A percentile compares a stretch with the other conserved stretches of the same genome.
Evolutionary conservation across 30 jellyfish, hydroid and myxozoan species (phyloP).

Genomic region (Pelagia noctiluca): DNA sequence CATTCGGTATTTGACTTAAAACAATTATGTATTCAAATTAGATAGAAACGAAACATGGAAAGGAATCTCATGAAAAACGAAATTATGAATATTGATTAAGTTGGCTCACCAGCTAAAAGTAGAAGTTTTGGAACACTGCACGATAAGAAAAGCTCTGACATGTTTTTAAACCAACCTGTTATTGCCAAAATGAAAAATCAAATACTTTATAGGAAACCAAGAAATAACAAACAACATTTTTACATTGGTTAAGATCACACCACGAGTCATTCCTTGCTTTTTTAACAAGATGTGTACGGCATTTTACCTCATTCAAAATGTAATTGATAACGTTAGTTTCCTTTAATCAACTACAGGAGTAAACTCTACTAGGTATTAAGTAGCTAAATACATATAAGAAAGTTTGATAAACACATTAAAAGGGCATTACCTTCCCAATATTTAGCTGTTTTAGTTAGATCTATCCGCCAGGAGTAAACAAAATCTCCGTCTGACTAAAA

Average conservation of each 20-base stretch:
- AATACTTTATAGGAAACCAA: not conserved
- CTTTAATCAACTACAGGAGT: not conserved
- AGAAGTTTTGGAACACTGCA: conserved; percentile 84
- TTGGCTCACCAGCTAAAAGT: conserved; percentile 85
- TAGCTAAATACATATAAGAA: too few relatives aligned
- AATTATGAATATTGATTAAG: too few relatives aligned
- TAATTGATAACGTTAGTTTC: not conserved
- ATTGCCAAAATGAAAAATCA: not conserved
- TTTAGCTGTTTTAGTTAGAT: conserved; percentile 78
- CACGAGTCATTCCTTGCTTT: too few relatives aligned
- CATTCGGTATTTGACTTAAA: too few relatives aligned
- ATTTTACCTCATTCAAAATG: too few relatives aligned
- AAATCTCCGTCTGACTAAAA: conserved; percentile 41
- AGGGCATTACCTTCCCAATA: conserved; percentile 87
- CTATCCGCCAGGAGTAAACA: conserved; percentile 89
- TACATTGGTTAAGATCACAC: too few relatives aligned
- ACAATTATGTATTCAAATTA: too few relatives aligned
- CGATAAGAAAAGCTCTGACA: conserved; percentile 87
- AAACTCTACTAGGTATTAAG: not conserved
- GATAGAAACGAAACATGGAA: too few relatives aligned
- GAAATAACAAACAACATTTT: not conserved
- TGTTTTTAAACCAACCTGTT: conserved; percentile 95
- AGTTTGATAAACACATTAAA: too few relatives aligned
- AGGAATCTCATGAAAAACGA: too few relatives aligned
- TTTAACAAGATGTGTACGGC: too few relatives aligned